Evolutionary conservation across 2,888 invertebrate species (phyloP), one percentile per base, ranked within the genome.

Genomic region (Hartigia nigra): DNA sequence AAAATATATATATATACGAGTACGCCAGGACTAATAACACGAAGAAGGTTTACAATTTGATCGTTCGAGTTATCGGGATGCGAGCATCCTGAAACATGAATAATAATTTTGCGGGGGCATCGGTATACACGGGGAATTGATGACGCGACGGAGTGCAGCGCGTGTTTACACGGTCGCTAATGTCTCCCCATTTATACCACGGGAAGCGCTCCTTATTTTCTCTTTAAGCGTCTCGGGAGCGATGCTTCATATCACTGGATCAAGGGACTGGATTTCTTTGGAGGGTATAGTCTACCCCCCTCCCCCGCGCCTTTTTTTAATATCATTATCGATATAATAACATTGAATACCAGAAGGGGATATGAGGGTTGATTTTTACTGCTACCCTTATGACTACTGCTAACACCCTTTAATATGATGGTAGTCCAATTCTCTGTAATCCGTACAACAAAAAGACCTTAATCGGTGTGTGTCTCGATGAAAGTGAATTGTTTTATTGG

Each of bases 161-260:
- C 82, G 80, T 82, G 83, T 83, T 82, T 83, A 83, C 83, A 83
- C 78, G 82, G 75, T 77, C 78, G 81, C 82, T 83, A 82, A 82
- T 83, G 79, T 80, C 76, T 74, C 74, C 76, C 75, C 77, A 79
- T 79, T 81, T 78, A 78, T 80, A 14, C 80, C 77, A 55, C 31
- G 76, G 74, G 69, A 72, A 69, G 70, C 74, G 31, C 36, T 78
- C 75, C 79, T 79, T 74, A 79, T 77, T 79, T 79, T 79, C 79
- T 77, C 79, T 77, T 74, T 69, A 11, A 34, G 55, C 2, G 23
- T 55, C 23, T 14, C 35, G 9, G 35, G 9, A 23, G 9, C 55
- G 12, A 2, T 37, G 37, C 37, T 37, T 12, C 36, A 12, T 37
- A 37, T 37, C 36, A 14, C 39, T 55, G 39, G 9, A 55, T 23